Base-by-base conservation (phyloP, 2,888 invertebrate genomes). In the Scaptomyza tumidula region DNA sequence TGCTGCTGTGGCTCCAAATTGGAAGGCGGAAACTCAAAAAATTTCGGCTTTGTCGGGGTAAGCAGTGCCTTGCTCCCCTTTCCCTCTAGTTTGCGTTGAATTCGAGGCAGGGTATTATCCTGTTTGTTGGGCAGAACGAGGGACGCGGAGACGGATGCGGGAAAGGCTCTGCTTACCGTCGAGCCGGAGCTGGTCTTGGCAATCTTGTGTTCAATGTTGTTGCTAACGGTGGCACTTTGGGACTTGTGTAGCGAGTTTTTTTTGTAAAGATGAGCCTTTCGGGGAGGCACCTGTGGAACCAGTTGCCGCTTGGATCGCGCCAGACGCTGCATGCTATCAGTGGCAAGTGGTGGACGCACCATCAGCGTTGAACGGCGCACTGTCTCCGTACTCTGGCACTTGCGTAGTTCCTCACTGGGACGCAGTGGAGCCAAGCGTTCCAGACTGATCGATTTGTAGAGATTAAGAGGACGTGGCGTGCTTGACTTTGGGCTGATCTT, bases 31-130 rank as follows among this genome's bases (percentile, higher is more conserved):
- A 85, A 86, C 45, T 84, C 82, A 45, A 86, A 86, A 6, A 80
- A 76, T n/a, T 75, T 86, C 6, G 86, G 77, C 48, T 69, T 78
- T 35, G 90, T 91, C n/a, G 91, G 89, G 0, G 91, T 90, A 3
- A 89, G 75, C 9, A 78, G 39, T 2, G 62, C 27, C 16, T 69
- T 64, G 1, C 87, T 85, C 0, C 87, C 86, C 53, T 89, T 91
- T 9, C 86, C 78, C 35, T 91, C 91, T 52, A 89, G 74, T 65
- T 92, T 92, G 35, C 92, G 80, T 16, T 89, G 89, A 9, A 92
- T 92, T 37, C 89, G 90, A 0, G 92, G 92, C 24, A 90, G 58
- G 0, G 91, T 91, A 50, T 92, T 92, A 35, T 91, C 91, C 37
- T 86, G 77, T 61, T 84, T 90, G 27, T 91, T 90, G 6, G 91